Base-by-base conservation (phyloP, 2,888 invertebrate species). In the Lochmaea crataegi region DNA sequence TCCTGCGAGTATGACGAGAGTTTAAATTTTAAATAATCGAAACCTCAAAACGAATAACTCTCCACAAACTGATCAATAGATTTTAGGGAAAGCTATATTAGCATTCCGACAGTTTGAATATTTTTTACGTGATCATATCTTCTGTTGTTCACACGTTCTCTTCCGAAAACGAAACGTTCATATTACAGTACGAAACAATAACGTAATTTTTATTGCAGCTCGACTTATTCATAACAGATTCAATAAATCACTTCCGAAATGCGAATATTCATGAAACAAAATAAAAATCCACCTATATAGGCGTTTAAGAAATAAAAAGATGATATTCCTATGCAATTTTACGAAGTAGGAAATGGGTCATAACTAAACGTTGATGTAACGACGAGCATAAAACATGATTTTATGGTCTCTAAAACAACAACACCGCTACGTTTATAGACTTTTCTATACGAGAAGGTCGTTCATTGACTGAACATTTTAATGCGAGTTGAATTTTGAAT, bases 341-440 rank as follows among this genome's bases (percentile, higher is more conserved):
- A 74, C 74, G 78, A 75, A 83, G 80, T 71, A 71, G 75, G 76
- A 76, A 78, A 78, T 83, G 81, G 84, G 83, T 84, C 82, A 82
- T 79, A 82, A 82, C 79, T 80, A 80, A 81, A 83, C 82, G 84
- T 84, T 70, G 84, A 85, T 83, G 84, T 85, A 84, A 85, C 80
- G 57, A 81, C 81, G 76, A 73, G 80, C 85, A 85, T 86, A 86
- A 86, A 86, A 84, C 85, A 85, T 85, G 85, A 85, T 86, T 86
- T 86, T 86, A 86, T 85, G 79, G 83, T 16, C 83, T 64, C 81
- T 81, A 81, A 83, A 83, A 84, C 83, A 85, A 84, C 85, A 85
- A 70, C 70, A 65, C 70, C 64, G 70, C 22, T 48, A 64, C 64
- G 70, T 70, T 70, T 70, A 70, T 70, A 70, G 70, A 70, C 70